Conservation (phyloP, 2,797 vertebrate genomes). For the Parambassis ranga region DNA sequence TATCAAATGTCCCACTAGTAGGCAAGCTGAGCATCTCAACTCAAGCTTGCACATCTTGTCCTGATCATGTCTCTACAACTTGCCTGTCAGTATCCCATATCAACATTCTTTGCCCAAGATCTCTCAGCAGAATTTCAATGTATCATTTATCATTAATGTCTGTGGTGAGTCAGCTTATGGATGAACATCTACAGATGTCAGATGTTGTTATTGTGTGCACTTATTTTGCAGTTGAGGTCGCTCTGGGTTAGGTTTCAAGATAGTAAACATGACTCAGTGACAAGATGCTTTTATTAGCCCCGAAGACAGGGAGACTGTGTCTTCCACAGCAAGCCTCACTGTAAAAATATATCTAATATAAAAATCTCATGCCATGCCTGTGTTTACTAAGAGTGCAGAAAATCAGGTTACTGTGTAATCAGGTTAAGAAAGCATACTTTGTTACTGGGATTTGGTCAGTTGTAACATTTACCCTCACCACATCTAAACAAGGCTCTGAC, state of each 20-base stretch:
- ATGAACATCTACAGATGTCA: not conserved
- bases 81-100: constrained; percentile 41
- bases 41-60: constrained; percentile 45
- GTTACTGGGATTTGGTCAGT: not conserved
- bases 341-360: not conserved
- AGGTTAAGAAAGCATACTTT: constrained; percentile 3
- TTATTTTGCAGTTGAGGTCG: constrained; percentile 5
- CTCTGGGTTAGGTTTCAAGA: constrained; percentile 5
- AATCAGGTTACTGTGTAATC: constrained; percentile 5
- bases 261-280: not conserved
- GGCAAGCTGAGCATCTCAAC: constrained; percentile 1
- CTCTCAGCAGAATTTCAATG: constrained; percentile 19
- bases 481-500: not conserved
- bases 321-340: not conserved
- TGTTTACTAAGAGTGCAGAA: not conserved
- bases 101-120: constrained; percentile 24
- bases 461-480: not conserved
- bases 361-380: not conserved
- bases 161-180: constrained; percentile 2
- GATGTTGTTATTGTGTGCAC: not conserved
- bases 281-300: not conserved
- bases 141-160: constrained; percentile 28
- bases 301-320: not conserved
- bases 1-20: constrained; percentile 31
- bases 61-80: not conserved